These are phyloP conservation scores for Leptopilina myrica DNA, from an alignment of 2,888 invertebrate species.

Conservation along the genomic window DNA sequence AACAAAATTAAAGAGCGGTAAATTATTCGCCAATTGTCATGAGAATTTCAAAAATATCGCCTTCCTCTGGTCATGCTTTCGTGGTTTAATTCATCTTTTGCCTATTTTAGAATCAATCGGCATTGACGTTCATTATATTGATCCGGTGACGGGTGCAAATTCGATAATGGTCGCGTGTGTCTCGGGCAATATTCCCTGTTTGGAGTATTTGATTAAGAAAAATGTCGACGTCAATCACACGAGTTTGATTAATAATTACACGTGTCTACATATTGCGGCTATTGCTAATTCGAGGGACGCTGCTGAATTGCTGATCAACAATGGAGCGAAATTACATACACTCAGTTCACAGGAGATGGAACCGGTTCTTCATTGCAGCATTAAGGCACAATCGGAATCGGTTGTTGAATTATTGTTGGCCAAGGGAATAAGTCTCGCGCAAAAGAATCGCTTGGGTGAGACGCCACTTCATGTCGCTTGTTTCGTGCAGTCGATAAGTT, in stretches of 20 bases:
- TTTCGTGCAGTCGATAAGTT: slow-evolving; percentile 69
- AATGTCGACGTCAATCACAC: slow-evolving; percentile 83
- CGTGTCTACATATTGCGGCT: slow-evolving; percentile 78
- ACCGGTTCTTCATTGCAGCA: slow-evolving; percentile 78
- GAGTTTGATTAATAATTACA: slow-evolving; percentile 64
- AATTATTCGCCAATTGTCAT: slow-evolving; percentile 51
- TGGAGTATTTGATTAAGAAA: slow-evolving; percentile 83
- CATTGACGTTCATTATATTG: slow-evolving; percentile 84
- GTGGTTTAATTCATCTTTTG: slow-evolving; percentile 84
- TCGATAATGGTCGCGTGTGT: slow-evolving; percentile 87
- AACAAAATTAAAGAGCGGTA: slow-evolving; percentile 50
- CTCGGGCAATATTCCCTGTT: slow-evolving; percentile 85
- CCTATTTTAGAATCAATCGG: slow-evolving; percentile 82
- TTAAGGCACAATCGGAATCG: slow-evolving; percentile 70
- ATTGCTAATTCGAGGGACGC: slow-evolving; percentile 77
- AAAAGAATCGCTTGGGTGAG: slow-evolving; percentile 74
- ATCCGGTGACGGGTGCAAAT: slow-evolving; percentile 85
- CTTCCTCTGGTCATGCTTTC: slow-evolving; percentile 87
- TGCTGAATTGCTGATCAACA: slow-evolving; percentile 74
- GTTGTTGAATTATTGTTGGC: slow-evolving; percentile 74
- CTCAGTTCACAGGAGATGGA: slow-evolving; percentile 68
- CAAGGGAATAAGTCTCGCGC: slow-evolving; percentile 75
- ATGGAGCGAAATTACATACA: slow-evolving; percentile 72
- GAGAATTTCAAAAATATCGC: slow-evolving; percentile 79
- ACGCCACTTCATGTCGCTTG: slow-evolving; percentile 78